A percentile compares a stretch with the other conserved stretches of the same genome.
Evolutionary conservation across 1,140 invertebrate species (phyloP).

Genomic region (Plodia interpunctella): DNA sequence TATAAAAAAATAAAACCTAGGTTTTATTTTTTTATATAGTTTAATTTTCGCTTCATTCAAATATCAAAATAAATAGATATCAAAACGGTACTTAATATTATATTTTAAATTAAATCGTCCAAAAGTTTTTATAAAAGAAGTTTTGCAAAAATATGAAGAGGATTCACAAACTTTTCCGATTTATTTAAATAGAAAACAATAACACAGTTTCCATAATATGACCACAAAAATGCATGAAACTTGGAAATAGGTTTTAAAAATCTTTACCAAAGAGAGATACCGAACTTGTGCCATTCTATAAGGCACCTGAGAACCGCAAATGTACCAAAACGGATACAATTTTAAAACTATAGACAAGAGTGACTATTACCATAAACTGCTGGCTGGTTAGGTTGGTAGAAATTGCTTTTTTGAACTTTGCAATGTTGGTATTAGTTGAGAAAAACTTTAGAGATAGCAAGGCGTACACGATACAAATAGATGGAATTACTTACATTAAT

Average conservation of each 20-base stretch:
- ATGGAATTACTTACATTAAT: no score
- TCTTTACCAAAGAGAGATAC: conserved; percentile 52
- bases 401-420: conserved; percentile 75
- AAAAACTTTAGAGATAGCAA: conserved; percentile 25
- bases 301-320: conserved; percentile 60
- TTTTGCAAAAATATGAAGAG: background rate
- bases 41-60: no score
- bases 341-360: conserved; percentile 66
- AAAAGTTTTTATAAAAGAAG: no score
- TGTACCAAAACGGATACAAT: conserved; percentile 60
- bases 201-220: background rate
- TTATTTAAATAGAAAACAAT: conserved; percentile 7
- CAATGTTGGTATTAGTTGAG: conserved; percentile 67
- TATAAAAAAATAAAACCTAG: no score
- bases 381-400: conserved; percentile 43
- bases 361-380: conserved; percentile 67
- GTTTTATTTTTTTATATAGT: no score
- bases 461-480: no score
- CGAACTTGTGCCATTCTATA: conserved; percentile 51
- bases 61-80: no score
- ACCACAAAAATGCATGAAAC: conserved; percentile 2
- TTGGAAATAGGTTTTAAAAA: conserved; percentile 33
- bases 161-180: background rate
- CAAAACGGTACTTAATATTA: no score
- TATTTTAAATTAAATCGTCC: no score